phyloP scores from a whole-genome alignment of 2,797 vertebrate species.

The Rallus crepitans region DNA sequence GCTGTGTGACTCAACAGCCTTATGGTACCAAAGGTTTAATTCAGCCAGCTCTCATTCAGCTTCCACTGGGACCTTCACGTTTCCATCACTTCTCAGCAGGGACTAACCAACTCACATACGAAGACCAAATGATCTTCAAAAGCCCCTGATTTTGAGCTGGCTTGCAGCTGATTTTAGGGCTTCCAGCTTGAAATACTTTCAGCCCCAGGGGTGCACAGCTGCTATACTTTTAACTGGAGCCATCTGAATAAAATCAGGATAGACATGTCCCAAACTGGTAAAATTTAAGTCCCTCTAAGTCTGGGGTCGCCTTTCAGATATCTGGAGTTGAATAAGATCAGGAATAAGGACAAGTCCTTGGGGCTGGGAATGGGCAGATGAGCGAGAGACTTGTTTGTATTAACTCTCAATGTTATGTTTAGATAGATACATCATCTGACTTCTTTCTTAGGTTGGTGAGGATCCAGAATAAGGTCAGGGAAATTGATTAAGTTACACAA shows the following conservation, averaged over 20 bases:
- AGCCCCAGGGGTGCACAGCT: background rate
- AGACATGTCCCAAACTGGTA: background rate
- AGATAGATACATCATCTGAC: background rate
- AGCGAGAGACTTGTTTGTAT: background rate
- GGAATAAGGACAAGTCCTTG: background rate
- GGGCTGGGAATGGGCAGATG: background rate
- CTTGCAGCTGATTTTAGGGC: background rate
- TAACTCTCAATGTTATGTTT: background rate
- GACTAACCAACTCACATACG: background rate
- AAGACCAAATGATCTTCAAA: constrained; percentile 12
- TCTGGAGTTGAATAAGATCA: background rate
- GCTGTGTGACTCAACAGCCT: background rate
- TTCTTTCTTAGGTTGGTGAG: background rate
- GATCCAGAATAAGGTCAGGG: background rate
- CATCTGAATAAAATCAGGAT: background rate
- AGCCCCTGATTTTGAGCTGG: background rate
- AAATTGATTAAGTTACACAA: background rate
- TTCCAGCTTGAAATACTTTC: constrained; percentile 17
- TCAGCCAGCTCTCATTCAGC: background rate
- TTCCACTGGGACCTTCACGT: background rate
- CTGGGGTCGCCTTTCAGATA: background rate
- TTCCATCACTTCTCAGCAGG: background rate
- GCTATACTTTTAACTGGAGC: background rate
- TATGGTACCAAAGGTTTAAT: background rate
- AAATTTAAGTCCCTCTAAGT: constrained; percentile 4